Percentiles rank a stretch among this genome's conserved stretches.
Evolutionary conservation across 2,113 vertebrate species (phyloP).

Genomic region (Etheostoma cragini): DNA sequence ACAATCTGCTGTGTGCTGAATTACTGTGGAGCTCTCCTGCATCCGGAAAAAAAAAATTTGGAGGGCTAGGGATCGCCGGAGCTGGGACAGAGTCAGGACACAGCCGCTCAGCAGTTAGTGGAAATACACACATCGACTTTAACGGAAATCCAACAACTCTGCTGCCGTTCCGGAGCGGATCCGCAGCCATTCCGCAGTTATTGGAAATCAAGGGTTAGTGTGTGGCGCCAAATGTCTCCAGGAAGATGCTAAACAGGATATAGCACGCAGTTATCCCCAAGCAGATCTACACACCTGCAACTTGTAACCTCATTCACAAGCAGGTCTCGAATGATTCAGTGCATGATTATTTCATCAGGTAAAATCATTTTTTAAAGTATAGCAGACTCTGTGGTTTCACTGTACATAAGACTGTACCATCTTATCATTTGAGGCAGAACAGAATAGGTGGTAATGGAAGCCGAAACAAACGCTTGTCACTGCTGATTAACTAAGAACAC

Average conservation of each 20-base stretch:
- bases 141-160: no score
- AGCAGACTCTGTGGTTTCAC: conserved; percentile 7
- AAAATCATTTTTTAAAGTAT: conserved; percentile 26
- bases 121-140: no score
- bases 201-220: neutral
- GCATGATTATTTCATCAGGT: conserved; percentile 32
- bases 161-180: no score
- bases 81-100: no score
- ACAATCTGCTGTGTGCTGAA: no score
- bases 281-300: conserved; percentile 22
- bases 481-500: conserved; percentile 61
- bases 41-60: no score
- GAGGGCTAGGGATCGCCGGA: no score
- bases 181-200: no score
- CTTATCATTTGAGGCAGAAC: conserved; percentile 38
- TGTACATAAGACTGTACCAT: conserved; percentile 24
- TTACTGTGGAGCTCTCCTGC: no score
- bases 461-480: conserved; percentile 52
- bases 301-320: conserved; percentile 13
- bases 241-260: conserved; percentile 20
- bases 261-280: conserved; percentile 13
- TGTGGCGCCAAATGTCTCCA: neutral
- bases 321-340: conserved; percentile 5
- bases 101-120: no score
- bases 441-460: conserved; percentile 49